These are phyloP conservation scores for Tribolium castaneum DNA, from an alignment of 1,140 invertebrate species.

Conservation along the genomic window DNA sequence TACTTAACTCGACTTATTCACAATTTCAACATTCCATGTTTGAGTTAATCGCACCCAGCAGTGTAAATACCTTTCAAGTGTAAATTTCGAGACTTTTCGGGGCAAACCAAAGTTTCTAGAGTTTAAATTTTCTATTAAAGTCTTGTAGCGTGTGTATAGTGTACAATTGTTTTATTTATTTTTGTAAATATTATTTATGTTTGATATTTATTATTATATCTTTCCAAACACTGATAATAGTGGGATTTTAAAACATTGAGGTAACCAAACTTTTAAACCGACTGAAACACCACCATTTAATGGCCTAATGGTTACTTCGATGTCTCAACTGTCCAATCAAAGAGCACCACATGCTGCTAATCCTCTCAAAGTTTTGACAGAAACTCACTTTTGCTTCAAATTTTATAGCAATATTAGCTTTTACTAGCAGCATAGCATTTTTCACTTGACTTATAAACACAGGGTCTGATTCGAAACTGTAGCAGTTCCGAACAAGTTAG, in stretches of 20 bases:
- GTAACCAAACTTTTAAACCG: neutral
- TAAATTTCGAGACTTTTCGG: conserved; percentile 50
- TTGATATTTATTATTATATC: conserved; percentile 42
- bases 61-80: conserved; percentile 43
- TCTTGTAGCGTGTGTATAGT: conserved; percentile 44
- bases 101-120: conserved; percentile 48
- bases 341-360: neutral
- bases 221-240: conserved; percentile 50
- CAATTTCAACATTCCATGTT: conserved; percentile 45
- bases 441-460: conserved; percentile 8
- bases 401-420: conserved; percentile 20
- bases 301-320: neutral
- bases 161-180: conserved; percentile 51
- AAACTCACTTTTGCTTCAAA: neutral
- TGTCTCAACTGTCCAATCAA: neutral
- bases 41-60: conserved; percentile 42
- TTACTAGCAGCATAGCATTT: conserved; percentile 4
- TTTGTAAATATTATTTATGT: conserved; percentile 51
- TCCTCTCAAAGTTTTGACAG: neutral
- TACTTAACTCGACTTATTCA: conserved; percentile 27
- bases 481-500: conserved; percentile 1
- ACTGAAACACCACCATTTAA: neutral
- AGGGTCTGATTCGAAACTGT: conserved; percentile 10
- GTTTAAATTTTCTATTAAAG: conserved; percentile 48
- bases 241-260: neutral